Evolutionary conservation across 2,113 vertebrate species (phyloP).

Genomic region (Sporophila hypoxantha): DNA sequence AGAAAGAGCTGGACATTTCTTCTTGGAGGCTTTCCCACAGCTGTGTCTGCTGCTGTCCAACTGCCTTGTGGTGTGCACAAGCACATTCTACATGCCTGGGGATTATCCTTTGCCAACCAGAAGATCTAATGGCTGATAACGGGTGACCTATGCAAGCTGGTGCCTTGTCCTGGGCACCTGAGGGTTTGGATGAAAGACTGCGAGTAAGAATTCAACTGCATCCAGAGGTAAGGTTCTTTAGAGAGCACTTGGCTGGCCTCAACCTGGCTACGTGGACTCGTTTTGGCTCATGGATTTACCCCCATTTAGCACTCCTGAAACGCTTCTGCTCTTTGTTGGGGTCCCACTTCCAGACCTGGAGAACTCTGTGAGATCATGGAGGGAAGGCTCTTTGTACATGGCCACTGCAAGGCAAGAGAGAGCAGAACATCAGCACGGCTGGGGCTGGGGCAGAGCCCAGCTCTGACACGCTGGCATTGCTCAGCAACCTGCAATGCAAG

Average conservation of each 20-base stretch:
- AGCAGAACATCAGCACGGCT: not conserved
- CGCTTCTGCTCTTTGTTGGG: constrained; percentile 96
- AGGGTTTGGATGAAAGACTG: constrained; percentile 77
- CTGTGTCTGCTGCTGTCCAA: constrained; percentile 70
- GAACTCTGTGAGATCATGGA: constrained; percentile 97
- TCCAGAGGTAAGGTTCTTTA: constrained; percentile 87
- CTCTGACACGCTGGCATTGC: fast-evolving
- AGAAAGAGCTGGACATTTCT: constrained; percentile 65
- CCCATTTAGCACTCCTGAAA: constrained; percentile 93
- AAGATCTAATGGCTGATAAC: constrained; percentile 71
- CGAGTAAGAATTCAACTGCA: constrained; percentile 85
- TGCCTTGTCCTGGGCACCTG: constrained; percentile 75
- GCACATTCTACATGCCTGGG: constrained; percentile 65
- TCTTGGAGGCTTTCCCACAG: constrained; percentile 46
- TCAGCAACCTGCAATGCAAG: fast-evolving
- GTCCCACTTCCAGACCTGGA: constrained; percentile 96
- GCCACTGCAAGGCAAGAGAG: constrained; percentile 82
- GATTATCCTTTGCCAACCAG: constrained; percentile 58
- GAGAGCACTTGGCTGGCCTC: constrained; percentile 75
- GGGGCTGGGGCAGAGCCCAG: not conserved
- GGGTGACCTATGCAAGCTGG: constrained; percentile 67
- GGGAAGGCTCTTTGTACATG: constrained; percentile 98
- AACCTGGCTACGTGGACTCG: constrained; percentile 94
- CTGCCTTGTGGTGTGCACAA: constrained; percentile 65
- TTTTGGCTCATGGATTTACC: constrained; percentile 97